These are phyloP conservation scores for Micrasema minimum DNA, from an alignment of 1,140 invertebrate species.

Conservation along the genomic window DNA sequence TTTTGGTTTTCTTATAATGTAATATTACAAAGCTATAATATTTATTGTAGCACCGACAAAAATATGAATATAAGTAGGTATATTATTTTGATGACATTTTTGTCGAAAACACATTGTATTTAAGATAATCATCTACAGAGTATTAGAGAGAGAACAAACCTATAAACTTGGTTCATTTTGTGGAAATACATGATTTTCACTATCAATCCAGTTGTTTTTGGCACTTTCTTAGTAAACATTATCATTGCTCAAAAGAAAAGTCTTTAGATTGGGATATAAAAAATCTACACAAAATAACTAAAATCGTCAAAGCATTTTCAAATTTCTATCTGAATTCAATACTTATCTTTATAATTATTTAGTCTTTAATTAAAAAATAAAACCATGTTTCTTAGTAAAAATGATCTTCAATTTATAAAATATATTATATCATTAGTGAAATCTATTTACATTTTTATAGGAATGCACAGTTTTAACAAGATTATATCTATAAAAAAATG, in stretches of 20 bases:
- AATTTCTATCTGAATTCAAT: background rate
- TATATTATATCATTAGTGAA: slow-evolving; percentile 12
- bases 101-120: too few relatives aligned
- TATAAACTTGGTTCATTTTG: too few relatives aligned
- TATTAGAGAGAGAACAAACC: too few relatives aligned
- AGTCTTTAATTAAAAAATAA: background rate
- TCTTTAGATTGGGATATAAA: slow-evolving; percentile 21
- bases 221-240: background rate
- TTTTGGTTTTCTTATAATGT: too few relatives aligned
- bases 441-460: slow-evolving; percentile 18
- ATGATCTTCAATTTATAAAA: slow-evolving; percentile 21
- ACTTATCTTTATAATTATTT: background rate
- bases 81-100: too few relatives aligned
- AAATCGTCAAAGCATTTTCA: background rate
- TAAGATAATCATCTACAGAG: too few relatives aligned
- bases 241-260: slow-evolving; percentile 26
- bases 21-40: too few relatives aligned
- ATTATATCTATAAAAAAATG: slow-evolving; percentile 24
- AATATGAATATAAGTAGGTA: too few relatives aligned
- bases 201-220: too few relatives aligned
- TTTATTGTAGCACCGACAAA: too few relatives aligned
- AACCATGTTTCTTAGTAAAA: background rate
- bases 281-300: too few relatives aligned
- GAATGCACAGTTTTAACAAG: slow-evolving; percentile 33
- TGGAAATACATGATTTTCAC: too few relatives aligned